Percentiles rank a stretch among this genome's conserved stretches.
phyloP scores from a whole-genome alignment of 2,113 vertebrate genomes.

The Himantopus leucocephalus region DNA sequence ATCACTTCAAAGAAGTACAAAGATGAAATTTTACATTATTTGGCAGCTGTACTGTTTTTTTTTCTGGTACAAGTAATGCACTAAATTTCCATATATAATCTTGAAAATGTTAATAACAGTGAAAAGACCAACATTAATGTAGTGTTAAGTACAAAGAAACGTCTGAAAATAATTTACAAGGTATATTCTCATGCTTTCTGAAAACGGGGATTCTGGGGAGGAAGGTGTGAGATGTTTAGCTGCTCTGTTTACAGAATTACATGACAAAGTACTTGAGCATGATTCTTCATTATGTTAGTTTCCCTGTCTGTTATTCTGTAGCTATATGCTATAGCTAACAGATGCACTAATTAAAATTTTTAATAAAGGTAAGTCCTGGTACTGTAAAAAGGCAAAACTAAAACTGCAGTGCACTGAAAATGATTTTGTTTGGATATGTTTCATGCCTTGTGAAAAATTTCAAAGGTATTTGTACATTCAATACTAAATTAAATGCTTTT shows the following conservation, averaged over 20 bases:
- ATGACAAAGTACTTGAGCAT: neutral
- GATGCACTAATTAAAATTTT: neutral
- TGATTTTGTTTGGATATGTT: neutral
- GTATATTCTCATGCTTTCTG: neutral
- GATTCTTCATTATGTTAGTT: neutral
- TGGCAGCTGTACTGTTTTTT: conserved; percentile 23
- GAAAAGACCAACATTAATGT: neutral
- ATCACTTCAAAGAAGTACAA: conserved; percentile 80
- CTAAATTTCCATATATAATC: conserved; percentile 36
- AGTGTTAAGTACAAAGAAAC: neutral
- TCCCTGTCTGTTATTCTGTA: neutral
- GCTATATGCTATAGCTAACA: neutral
- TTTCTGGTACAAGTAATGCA: neutral
- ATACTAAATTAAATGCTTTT: neutral
- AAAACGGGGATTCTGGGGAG: neutral
- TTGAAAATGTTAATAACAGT: conserved; percentile 31
- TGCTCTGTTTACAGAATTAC: neutral
- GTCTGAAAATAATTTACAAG: conserved; percentile 6
- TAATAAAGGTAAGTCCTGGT: neutral
- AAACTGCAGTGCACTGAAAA: neutral
- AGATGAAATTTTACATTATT: conserved; percentile 29
- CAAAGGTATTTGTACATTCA: neutral
- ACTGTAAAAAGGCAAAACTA: neutral
- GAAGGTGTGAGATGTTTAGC: neutral
- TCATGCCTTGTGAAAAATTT: neutral